Base-by-base conservation (phyloP, 2,888 invertebrate species). In the Chelonus formosanus region DNA sequence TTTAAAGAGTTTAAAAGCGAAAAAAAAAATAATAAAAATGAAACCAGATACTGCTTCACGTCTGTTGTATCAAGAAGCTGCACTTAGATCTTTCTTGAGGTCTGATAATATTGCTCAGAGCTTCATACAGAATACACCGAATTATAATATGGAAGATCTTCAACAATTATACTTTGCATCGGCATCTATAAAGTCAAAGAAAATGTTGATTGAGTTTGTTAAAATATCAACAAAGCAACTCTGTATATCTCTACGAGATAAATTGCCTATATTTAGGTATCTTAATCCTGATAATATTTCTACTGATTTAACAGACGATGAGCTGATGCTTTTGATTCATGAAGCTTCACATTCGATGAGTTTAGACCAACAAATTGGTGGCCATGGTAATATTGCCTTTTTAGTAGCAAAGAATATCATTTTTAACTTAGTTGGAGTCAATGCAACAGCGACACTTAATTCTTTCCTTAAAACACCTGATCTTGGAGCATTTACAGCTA, bases 131-230 rank as follows among this genome's bases (percentile, higher is more conserved):
- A 20, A 52, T 3, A 32, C 52, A 0, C 52, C 52, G 3, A 52
- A 34, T 31, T 52, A 52, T 32, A 52, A 52, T 32, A 7, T 52
- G 8, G 8, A 34, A 52, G 34, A 32, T 52, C 52, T 52, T 32
- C 31, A 52, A 32, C 52, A 52, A 8, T 8, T 52, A 3, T 52
- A 52, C 8, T 31, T 32, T 32, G 34, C 34, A 7, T 52, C 52
- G 4, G 4, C 52, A 7, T 52, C 6, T 3, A 52, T 52, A 6
- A 52, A 52, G 6, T 31, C 52, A 6, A 52, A 52, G 32, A 52
- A 52, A 52, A 52, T 52, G 52, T 32, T 52, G 4, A 52, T 52
- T 52, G 52, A 52, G 8, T 52, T 52, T 4, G 52, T 52, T 7
- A 52, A 52, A 32, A 32, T 52, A 32, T 8, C 52, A 8, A 52